Evolutionary conservation across 2,797 vertebrate genomes (phyloP).

Genomic region (Smutsia gigantea): DNA sequence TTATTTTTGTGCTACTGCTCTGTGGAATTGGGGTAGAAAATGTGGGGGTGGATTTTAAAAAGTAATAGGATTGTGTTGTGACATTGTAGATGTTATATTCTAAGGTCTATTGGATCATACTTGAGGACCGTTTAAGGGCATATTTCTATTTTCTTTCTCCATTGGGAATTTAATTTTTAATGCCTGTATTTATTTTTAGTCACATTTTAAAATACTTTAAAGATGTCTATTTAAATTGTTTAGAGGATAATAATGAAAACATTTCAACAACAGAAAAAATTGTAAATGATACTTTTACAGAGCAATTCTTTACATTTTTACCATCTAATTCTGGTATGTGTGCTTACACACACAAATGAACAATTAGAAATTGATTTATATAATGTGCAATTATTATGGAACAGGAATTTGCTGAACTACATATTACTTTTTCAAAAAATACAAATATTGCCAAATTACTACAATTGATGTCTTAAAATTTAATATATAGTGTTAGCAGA

Average conservation of each 20-base stretch:
- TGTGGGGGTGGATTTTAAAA: not conserved
- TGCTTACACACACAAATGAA: not conserved
- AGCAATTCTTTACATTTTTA: conserved; percentile 40
- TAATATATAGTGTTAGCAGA: conserved; percentile 33
- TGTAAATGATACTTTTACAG: not conserved
- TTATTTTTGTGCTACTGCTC: conserved; percentile 25
- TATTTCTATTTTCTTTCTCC: conserved; percentile 39
- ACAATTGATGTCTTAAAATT: conserved; percentile 38
- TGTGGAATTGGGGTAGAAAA: conserved; percentile 25
- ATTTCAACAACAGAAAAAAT: conserved; percentile 18
- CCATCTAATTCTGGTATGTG: not conserved
- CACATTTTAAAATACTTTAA: not conserved
- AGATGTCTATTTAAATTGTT: conserved; percentile 10
- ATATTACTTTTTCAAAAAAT: conserved; percentile 47
- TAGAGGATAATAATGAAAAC: conserved; percentile 30
- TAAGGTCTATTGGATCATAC: not conserved
- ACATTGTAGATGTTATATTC: not conserved
- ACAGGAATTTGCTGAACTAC: conserved; percentile 7
- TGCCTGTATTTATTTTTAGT: conserved; percentile 37
- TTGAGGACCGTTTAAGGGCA: not conserved
- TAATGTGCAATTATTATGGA: not conserved
- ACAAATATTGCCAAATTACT: not conserved
- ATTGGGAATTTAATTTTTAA: conserved; percentile 32
- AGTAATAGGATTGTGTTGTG: conserved; percentile 21
- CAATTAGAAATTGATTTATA: conserved; percentile 34